Evolutionary conservation across 2,888 invertebrate genomes (phyloP).

Genomic region (Eudemis profundana): DNA sequence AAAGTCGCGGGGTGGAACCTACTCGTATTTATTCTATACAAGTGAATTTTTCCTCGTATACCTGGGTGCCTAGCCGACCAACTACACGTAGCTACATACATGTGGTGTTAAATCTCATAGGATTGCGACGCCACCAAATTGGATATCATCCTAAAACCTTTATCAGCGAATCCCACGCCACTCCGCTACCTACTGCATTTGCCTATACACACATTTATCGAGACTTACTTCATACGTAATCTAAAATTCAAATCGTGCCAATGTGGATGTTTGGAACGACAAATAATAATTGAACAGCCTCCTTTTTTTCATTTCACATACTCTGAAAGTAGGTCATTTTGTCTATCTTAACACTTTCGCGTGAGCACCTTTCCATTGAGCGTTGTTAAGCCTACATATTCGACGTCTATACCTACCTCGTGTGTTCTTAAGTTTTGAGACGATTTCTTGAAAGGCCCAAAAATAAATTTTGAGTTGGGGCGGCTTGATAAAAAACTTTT

Average conservation of each 20-base stretch:
- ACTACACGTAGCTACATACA: neutral
- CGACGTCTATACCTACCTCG: no score
- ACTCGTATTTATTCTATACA: no score
- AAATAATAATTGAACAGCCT: constrained; percentile 43
- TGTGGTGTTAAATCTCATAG: constrained; percentile 36
- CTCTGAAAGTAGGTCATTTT: neutral
- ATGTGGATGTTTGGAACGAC: constrained; percentile 47
- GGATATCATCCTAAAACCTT: constrained; percentile 71
- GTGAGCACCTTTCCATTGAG: no score
- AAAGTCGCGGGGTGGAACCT: no score
- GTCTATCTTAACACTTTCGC: no score
- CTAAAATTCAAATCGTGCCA: constrained; percentile 53
- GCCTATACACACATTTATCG: constrained; percentile 73
- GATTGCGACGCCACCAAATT: constrained; percentile 61
- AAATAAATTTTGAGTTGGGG: no score
- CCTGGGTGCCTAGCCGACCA: neutral
- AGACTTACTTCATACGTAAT: constrained; percentile 52
- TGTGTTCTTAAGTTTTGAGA: no score
- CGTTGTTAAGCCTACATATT: no score
- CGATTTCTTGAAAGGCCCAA: no score
- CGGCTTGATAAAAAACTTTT: no score
- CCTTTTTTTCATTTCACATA: neutral
- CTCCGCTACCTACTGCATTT: constrained; percentile 51
- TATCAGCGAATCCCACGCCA: constrained; percentile 70
- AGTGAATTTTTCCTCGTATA: no score